Evolutionary conservation across 2,888 invertebrate genomes (phyloP).

Genomic region (Thymelicus lineola): DNA sequence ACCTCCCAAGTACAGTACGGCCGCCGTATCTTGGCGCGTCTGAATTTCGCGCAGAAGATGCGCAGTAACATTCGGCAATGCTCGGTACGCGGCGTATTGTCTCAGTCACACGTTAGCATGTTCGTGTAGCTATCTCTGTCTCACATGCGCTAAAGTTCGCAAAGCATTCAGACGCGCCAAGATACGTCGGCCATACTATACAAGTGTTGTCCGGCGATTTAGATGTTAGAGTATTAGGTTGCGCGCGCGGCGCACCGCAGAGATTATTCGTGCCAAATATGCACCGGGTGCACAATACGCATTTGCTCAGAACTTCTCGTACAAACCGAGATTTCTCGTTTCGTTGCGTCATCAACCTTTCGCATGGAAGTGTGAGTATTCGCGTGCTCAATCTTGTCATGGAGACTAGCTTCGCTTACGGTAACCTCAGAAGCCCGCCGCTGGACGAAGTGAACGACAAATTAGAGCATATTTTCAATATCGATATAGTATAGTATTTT

Average conservation of each 20-base stretch:
- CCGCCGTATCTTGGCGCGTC: too few species aligned
- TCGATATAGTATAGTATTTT: constrained; percentile 25
- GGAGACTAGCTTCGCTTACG: constrained; percentile 30
- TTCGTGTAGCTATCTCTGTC: too few species aligned
- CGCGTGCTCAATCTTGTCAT: constrained; percentile 23
- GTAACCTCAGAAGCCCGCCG: constrained; percentile 36
- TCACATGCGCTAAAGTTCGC: too few species aligned
- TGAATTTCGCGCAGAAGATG: too few species aligned
- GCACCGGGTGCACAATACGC: constrained; percentile 61
- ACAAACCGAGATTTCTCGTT: constrained; percentile 25
- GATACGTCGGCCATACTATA: too few species aligned
- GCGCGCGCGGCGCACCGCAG: constrained; percentile 45
- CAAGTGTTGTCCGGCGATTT: constrained; percentile 12
- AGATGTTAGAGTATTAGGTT: neutral
- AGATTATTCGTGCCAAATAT: constrained; percentile 71
- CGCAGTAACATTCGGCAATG: too few species aligned
- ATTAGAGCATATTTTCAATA: constrained; percentile 19
- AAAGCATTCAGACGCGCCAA: too few species aligned
- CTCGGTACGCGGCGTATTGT: too few species aligned
- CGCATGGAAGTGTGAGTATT: constrained; percentile 32
- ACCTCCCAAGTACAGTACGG: neutral
- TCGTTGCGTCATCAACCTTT: constrained; percentile 20
- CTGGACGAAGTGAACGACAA: constrained; percentile 27
- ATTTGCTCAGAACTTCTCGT: constrained; percentile 55
- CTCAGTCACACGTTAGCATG: too few species aligned